Evolutionary conservation across 2,113 vertebrate genomes (phyloP).

Genomic region (Aleadryas rufinucha): DNA sequence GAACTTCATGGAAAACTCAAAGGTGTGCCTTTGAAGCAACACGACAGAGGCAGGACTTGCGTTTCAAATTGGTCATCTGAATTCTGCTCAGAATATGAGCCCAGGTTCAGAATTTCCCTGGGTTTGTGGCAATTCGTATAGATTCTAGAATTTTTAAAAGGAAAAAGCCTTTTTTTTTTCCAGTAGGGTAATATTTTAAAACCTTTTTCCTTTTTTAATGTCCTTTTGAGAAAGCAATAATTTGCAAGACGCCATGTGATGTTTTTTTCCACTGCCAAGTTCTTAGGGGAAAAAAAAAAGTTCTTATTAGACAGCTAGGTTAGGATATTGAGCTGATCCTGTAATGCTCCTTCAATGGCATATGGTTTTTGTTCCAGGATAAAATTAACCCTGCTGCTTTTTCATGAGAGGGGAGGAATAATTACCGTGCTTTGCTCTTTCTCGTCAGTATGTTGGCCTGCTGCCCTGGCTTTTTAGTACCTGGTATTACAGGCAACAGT

Average conservation of each 20-base stretch:
- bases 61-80: neutral
- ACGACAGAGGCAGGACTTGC: neutral
- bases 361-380: neutral
- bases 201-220: neutral
- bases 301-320: neutral
- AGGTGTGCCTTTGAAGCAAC: neutral
- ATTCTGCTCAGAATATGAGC: neutral
- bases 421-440: neutral
- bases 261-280: neutral
- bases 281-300: neutral
- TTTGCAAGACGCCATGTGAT: neutral
- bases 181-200: neutral
- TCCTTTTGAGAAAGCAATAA: neutral
- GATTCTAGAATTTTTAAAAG: neutral
- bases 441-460: neutral
- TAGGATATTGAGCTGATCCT: neutral
- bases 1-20: neutral
- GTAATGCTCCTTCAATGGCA: neutral
- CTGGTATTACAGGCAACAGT: neutral
- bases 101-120: neutral
- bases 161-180: neutral
- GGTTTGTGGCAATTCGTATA: neutral
- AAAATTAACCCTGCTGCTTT: neutral
- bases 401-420: slow-evolving; percentile 1
- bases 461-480: neutral